phyloP scores from a whole-genome alignment of 2,113 vertebrate genomes.

The Melanerpes aurifrons region DNA sequence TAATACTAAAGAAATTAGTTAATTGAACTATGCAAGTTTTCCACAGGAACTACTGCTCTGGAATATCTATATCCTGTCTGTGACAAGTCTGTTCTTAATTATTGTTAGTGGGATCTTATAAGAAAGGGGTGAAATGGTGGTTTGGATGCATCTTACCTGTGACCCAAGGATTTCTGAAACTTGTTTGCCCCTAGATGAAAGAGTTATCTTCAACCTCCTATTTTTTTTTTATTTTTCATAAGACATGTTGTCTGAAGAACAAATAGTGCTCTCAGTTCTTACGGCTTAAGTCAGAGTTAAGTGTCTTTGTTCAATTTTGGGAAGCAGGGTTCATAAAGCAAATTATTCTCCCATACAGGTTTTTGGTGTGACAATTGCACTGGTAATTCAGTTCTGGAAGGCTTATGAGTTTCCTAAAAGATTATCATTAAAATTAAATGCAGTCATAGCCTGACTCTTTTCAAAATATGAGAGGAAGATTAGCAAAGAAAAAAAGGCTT shows the following conservation, averaged over 20 bases:
- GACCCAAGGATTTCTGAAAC: neutral
- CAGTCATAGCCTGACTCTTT: neutral
- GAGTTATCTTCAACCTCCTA: neutral
- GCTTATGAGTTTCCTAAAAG: neutral
- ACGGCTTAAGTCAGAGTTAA: neutral
- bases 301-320: neutral
- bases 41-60: neutral
- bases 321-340: neutral
- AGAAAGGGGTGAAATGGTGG: fast-evolving
- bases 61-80: neutral
- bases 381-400: neutral
- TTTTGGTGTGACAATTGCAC: neutral
- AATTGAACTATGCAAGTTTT: neutral
- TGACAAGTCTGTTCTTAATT: neutral
- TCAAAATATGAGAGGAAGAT: neutral
- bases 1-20: neutral
- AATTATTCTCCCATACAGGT: neutral
- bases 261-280: neutral
- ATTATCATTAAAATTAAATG: neutral
- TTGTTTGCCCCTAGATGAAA: neutral
- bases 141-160: neutral
- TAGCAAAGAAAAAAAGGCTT: neutral
- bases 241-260: neutral
- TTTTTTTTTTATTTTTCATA: neutral
- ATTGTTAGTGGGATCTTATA: neutral